Conservation (phyloP, 2,797 vertebrate genomes). For the Phoeniculus purpureus region DNA sequence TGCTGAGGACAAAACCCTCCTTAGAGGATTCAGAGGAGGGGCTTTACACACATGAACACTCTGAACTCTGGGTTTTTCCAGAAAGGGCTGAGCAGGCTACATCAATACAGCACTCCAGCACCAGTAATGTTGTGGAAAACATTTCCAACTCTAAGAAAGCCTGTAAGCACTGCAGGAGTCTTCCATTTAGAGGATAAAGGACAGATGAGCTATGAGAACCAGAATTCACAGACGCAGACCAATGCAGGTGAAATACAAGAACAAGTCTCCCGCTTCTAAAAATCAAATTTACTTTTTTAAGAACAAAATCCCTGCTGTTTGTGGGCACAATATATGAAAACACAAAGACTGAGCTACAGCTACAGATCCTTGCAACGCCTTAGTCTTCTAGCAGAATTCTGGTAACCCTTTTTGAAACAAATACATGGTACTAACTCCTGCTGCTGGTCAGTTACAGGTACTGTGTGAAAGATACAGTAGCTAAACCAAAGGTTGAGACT, state of each 20-base stretch:
- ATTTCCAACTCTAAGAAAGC: neutral
- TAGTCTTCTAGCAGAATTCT: neutral
- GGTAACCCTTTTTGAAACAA: neutral
- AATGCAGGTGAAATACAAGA: neutral
- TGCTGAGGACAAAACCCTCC: neutral
- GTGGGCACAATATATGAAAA: neutral
- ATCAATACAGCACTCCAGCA: neutral
- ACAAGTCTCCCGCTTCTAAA: neutral
- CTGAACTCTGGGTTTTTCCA: neutral
- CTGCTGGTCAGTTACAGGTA: neutral
- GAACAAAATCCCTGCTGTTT: neutral
- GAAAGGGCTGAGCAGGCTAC: neutral
- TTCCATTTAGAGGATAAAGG: neutral
- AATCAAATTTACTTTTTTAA: neutral
- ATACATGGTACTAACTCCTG: neutral
- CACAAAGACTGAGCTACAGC: neutral
- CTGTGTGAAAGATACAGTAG: neutral
- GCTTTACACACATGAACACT: neutral
- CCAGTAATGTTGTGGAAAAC: neutral
- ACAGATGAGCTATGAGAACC: neutral
- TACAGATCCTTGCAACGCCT: neutral
- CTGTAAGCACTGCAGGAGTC: neutral
- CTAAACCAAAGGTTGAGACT: conserved; percentile 42
- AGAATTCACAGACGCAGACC: neutral
- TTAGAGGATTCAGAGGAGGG: neutral